Conservation (phyloP, 2,113 vertebrate genomes). For the Grammomys surdaster region DNA sequence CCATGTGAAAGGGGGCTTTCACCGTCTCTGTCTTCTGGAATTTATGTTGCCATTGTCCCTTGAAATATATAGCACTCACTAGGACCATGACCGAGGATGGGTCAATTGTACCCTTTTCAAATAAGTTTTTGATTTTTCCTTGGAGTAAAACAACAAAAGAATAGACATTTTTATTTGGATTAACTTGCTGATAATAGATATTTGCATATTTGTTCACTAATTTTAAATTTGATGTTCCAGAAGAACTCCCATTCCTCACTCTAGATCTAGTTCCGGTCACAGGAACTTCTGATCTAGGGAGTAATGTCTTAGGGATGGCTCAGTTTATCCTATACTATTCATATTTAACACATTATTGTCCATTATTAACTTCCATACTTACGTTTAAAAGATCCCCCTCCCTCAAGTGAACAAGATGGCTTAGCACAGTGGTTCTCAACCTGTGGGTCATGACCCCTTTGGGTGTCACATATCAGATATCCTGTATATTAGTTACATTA, state of each 20-base stretch:
- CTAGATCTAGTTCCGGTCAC: background rate
- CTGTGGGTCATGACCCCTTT: background rate
- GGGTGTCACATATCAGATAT: background rate
- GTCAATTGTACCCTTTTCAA: constrained; percentile 87
- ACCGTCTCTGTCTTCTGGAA: constrained; percentile 89
- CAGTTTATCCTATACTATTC: background rate
- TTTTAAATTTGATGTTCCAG: background rate
- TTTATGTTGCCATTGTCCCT: constrained; percentile 91
- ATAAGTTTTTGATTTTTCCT: constrained; percentile 94
- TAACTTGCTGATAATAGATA: background rate
- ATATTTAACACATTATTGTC: background rate
- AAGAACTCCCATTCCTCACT: background rate
- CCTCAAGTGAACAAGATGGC: background rate
- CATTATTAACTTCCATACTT: background rate
- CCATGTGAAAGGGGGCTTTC: constrained; percentile 89
- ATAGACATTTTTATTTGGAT: constrained; percentile 46
- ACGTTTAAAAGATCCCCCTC: background rate
- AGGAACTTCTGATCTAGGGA: background rate
- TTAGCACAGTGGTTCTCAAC: background rate
- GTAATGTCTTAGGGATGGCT: too few relatives aligned
- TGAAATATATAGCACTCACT: constrained; percentile 96
- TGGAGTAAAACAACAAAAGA: constrained; percentile 66
- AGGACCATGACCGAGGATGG: constrained; percentile 89
- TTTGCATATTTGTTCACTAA: background rate
- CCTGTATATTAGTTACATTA: background rate